Base-by-base conservation (phyloP, 2,888 invertebrate species). In the Dendrolimus houi region DNA sequence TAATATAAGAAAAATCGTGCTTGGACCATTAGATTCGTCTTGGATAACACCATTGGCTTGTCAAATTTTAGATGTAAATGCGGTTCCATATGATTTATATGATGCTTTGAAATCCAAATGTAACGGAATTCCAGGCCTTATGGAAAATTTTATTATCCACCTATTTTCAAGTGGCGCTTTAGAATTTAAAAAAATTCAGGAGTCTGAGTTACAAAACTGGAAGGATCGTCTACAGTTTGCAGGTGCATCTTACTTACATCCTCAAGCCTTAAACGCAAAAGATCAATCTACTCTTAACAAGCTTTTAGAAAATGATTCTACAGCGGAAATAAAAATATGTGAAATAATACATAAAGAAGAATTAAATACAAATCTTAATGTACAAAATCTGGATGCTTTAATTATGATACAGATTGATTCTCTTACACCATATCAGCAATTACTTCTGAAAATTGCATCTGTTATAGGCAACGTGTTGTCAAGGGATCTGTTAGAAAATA, bases 361-460 rank as follows among this genome's bases (percentile, higher is more conserved):
- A 68, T 69, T 90, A 54, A 79, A 81, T 54, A 76, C 77, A 8
- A 81, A 87, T 58, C 75, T 86, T 55, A 83, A 85, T 63, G 76
- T 75, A 13, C 83, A 88, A 72, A 91, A 88, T 67, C 61, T 87
- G 56, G 86, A 91, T 62, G 87, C 91, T 13, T 73, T 91, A 59
- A 83, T 91, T 61, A 86, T 92, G 84, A 90, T 92, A 62, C 86
- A 92, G 72, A 91, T 92, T 61, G 92, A 92, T 74, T 87, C 91
- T n/a, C 81, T 93, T 54, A 91, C 91, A 7, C 88, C 92, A 0
- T 92, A 92, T 69, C 92, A 93, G 70, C 93, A 94, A 66, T 73
- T 92, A 57, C 77, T 94, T 54, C 74, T 94, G 12, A 93, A 93
- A 76, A 92, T 92, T 58, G 92, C 92, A 8, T 89, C 93, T 0